These are phyloP conservation scores for Micrasema minimum DNA, from an alignment of 1,140 invertebrate genomes.

Conservation along the genomic window DNA sequence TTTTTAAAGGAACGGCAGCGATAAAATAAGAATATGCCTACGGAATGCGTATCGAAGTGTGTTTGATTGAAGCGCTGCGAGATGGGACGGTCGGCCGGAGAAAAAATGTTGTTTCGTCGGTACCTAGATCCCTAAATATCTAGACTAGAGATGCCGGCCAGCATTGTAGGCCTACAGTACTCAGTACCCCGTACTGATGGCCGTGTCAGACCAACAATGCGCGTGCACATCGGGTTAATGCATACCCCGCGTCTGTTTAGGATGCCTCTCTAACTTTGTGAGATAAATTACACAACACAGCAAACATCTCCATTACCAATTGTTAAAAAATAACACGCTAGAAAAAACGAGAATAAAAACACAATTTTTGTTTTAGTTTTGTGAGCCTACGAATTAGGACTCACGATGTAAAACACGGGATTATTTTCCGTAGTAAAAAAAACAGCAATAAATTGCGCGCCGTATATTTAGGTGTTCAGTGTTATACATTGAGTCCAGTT, in stretches of 20 bases:
- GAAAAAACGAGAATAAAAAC: too few species aligned
- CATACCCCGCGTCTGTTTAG: background rate
- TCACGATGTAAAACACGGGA: too few species aligned
- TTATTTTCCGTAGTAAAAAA: too few species aligned
- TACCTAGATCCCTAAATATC: background rate
- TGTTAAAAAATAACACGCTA: too few species aligned
- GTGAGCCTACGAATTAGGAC: too few species aligned
- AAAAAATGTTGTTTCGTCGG: too few species aligned
- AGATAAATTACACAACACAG: background rate
- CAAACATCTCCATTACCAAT: too few species aligned
- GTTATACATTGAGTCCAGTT: background rate
- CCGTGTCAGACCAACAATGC: background rate
- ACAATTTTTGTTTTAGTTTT: too few species aligned
- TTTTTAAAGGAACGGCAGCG: constrained; percentile 8
- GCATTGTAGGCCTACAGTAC: background rate
- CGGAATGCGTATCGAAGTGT: constrained; percentile 52
- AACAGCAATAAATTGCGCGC: too few species aligned
- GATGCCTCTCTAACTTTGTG: background rate
- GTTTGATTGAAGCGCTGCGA: constrained; percentile 40
- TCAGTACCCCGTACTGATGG: background rate
- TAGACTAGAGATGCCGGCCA: background rate
- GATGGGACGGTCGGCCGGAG: background rate
- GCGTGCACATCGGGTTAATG: constrained; percentile 9
- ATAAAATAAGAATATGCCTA: constrained; percentile 47
- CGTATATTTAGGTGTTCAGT: too few species aligned